Evolutionary conservation across 2,797 vertebrate genomes (phyloP).

Genomic region (Falco novaeseelandiae): DNA sequence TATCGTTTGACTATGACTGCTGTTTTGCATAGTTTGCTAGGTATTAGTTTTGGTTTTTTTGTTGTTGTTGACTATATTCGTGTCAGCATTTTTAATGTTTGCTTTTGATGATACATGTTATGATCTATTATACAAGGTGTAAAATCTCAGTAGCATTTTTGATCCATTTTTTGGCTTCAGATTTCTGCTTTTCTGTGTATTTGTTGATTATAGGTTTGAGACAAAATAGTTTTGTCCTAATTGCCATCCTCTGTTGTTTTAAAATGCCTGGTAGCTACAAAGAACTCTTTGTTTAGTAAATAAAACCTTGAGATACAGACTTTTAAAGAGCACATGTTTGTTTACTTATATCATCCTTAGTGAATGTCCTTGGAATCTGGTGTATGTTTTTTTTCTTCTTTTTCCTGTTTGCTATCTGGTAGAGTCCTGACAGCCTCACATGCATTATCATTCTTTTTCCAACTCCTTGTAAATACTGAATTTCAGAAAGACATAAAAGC

Average conservation of each 20-base stretch:
- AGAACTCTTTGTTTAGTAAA: neutral
- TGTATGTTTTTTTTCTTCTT: neutral
- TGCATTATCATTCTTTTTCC: neutral
- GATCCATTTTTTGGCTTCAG: neutral
- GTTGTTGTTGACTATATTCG: neutral
- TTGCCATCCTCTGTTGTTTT: neutral
- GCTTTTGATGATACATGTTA: neutral
- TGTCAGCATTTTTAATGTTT: neutral
- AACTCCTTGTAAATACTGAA: neutral
- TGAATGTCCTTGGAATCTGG: neutral
- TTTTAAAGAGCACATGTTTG: neutral
- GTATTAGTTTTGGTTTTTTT: neutral
- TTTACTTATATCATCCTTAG: neutral
- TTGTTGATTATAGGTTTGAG: neutral
- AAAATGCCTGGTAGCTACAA: neutral
- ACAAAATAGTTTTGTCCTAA: neutral
- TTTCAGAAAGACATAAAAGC: neutral
- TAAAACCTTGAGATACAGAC: neutral
- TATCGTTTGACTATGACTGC: neutral
- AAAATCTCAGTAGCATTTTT: neutral
- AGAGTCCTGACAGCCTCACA: neutral
- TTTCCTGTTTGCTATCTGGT: neutral
- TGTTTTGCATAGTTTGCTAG: neutral
- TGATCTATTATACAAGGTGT: neutral
- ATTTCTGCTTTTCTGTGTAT: neutral